Conservation (phyloP, 2,797 vertebrate species). For the Rhinichthys osculus region DNA sequence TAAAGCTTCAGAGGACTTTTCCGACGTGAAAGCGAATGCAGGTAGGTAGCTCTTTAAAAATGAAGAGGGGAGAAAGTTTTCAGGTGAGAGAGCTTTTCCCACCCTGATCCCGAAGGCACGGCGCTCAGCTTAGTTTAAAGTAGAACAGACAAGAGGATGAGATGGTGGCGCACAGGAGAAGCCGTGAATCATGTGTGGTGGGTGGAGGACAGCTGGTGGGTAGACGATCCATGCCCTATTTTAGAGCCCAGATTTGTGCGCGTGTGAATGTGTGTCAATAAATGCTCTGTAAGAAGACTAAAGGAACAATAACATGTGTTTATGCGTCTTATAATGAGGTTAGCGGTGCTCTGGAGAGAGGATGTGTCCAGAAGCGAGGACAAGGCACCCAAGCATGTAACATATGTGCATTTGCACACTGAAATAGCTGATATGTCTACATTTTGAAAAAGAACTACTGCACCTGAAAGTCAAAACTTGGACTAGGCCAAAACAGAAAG, state of each 20-base stretch:
- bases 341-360: slow-evolving; percentile 51
- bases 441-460: slow-evolving; percentile 49
- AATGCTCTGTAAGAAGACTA: slow-evolving; percentile 42
- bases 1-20: slow-evolving; percentile 1
- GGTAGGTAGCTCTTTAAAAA: slow-evolving; percentile 22
- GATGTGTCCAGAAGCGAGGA: slow-evolving; percentile 68
- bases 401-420: slow-evolving; percentile 46
- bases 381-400: slow-evolving; percentile 78
- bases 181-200: slow-evolving; percentile 31
- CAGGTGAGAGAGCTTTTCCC: slow-evolving; percentile 31
- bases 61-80: slow-evolving; percentile 10
- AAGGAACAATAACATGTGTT: slow-evolving; percentile 45
- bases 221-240: slow-evolving; percentile 26
- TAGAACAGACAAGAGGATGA: slow-evolving; percentile 5
- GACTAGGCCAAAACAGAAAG: slow-evolving; percentile 44
- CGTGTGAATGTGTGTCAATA: slow-evolving; percentile 15
- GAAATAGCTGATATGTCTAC: slow-evolving; percentile 58
- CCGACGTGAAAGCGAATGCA: slow-evolving; percentile 17
- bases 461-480: slow-evolving; percentile 49
- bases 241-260: slow-evolving; percentile 11
- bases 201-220: slow-evolving; percentile 28
- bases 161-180: slow-evolving; percentile 9
- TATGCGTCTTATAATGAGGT: slow-evolving; percentile 45
- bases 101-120: slow-evolving; percentile 55
- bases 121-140: slow-evolving; percentile 42